Percentiles rank a stretch among this genome's conserved stretches.
These are phyloP conservation scores for Lysandra bellargus DNA, from an alignment of 2,888 invertebrate genomes.

Conservation along the genomic window DNA sequence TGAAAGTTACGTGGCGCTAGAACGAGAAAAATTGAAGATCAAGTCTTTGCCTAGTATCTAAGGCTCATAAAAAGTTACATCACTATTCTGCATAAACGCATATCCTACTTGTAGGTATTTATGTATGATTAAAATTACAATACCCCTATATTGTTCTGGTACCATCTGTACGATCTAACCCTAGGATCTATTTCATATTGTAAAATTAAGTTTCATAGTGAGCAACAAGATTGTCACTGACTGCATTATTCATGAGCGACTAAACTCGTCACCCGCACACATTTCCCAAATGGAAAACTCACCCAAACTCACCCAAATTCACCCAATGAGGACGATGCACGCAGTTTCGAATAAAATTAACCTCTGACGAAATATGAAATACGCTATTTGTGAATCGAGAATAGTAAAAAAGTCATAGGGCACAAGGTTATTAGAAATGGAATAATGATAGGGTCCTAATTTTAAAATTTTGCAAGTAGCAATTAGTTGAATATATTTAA, in stretches of 20 bases:
- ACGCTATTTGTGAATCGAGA: not conserved
- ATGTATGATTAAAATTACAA: not conserved
- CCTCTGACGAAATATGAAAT: not conserved
- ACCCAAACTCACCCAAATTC: constrained; percentile 19
- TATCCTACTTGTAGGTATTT: not conserved
- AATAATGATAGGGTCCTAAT: not conserved
- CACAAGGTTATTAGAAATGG: not conserved
- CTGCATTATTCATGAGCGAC: constrained; percentile 29
- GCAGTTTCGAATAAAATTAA: constrained; percentile 26
- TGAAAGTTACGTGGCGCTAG: too few species aligned
- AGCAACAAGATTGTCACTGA: constrained; percentile 30
- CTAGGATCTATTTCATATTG: constrained; percentile 26
- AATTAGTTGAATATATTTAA: too few species aligned
- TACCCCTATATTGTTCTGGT: not conserved
- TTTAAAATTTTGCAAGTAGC: too few species aligned
- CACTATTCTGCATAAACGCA: not conserved
- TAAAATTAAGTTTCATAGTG: constrained; percentile 28
- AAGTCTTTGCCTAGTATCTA: too few species aligned
- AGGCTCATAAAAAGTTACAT: too few species aligned
- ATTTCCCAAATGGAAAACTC: constrained; percentile 20
- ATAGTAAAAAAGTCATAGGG: too few species aligned
- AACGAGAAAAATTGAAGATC: too few species aligned
- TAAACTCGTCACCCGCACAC: constrained; percentile 30
- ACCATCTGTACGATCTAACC: not conserved
- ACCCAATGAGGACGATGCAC: constrained; percentile 14